Base-by-base conservation (phyloP, 2,888 invertebrate species). In the Suillia variegata region DNA sequence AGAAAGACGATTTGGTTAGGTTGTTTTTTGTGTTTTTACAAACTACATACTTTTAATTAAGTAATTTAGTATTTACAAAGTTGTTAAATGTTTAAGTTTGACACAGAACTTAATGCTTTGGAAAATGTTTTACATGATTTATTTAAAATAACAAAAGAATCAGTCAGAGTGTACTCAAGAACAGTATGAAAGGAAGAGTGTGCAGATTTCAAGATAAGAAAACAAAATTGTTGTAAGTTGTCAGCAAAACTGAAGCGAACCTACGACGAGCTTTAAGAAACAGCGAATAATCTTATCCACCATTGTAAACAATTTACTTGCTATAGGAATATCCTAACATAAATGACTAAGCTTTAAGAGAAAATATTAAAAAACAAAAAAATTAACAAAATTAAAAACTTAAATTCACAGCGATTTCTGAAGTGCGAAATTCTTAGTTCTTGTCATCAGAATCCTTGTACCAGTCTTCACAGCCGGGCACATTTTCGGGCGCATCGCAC, bases 391-490 rank as follows among this genome's bases (percentile, higher is more conserved):
- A 47, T 56, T 3, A 56, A 33, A 12, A 31, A 31, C 47, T 56
- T 53, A 56, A 50, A 59, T 65, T 65, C 65, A 64, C 63, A 65
- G 65, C 65, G 61, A 61, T 60, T 50, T 61, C 51, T 33, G n/a
- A 48, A 24, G 3, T 20, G 33, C 18, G 21, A 22, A 57, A 12
- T 65, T 79, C 78, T 54, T 74, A 68, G 61, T 82, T 84, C 61
- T 86, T 84, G 49, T 89, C 88, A 58, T 92, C 92, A n/a, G 84
- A 70, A 66, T 93, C 92, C 83, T 93, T 93, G 87, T 92, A 94
- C 93, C 93, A 94, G 78, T 94, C 92, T 87, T 93, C 93, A 75
- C 95, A 95, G 86, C 93, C 94, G 70, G 89, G 86, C 56, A 95
- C 95, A 81, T 94, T 94, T 83, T 94, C 93, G 31, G 94, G 94